Evolutionary conservation across 2,797 vertebrate species (phyloP), one percentile per base, ranked within the genome.

Genomic region (Microchirus variegatus): DNA sequence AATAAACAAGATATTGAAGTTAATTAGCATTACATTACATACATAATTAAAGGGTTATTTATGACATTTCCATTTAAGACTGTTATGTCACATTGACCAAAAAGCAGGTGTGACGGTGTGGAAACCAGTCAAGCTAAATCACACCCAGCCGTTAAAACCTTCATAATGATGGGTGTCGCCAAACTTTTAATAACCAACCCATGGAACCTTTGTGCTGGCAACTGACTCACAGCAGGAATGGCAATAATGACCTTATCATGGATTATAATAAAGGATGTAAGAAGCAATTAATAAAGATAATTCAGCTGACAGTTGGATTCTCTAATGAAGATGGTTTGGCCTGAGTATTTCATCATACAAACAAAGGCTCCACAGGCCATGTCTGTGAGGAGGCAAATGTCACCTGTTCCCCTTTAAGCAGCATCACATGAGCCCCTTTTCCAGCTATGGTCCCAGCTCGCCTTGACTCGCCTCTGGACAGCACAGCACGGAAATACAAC

Each of bases 361-460:
- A 78, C 53, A 82, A 78, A 77, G 56, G 31, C 31, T 31, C 31
- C 31, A 31, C 31, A 31, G 31, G 8, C 7, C 5, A 26, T 26
- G 26, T 3, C 55, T 10, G n/a, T 1, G 1, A 16, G 38, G 55
- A 77, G 44, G 63, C 51, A 81, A 86, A 87, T 73, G 73, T 54
- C 67, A 72, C n/a, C 37, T 1, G 56, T 57, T 67, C 59, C 37
- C 31, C 57, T 42, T 66, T 53, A 18, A 73, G 84, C 80, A 83
- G 66, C 72, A 72, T 7, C 31, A 53, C 45, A 40, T 22, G 1
- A 22, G 22, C 22, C 22, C 22, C 22, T 22, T 22, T 22, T 22
- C 22, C 22, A 22, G 0, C 22, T 22, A 22, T 22, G 22, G 22
- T 22, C 22, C 22, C 5, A 22, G 22, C 22, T 22, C 3, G 22